A percentile compares a stretch with the other conserved stretches of the same genome.
Evolutionary conservation across 1,140 invertebrate genomes (phyloP).

Genomic region (Pogonus chalceus): DNA sequence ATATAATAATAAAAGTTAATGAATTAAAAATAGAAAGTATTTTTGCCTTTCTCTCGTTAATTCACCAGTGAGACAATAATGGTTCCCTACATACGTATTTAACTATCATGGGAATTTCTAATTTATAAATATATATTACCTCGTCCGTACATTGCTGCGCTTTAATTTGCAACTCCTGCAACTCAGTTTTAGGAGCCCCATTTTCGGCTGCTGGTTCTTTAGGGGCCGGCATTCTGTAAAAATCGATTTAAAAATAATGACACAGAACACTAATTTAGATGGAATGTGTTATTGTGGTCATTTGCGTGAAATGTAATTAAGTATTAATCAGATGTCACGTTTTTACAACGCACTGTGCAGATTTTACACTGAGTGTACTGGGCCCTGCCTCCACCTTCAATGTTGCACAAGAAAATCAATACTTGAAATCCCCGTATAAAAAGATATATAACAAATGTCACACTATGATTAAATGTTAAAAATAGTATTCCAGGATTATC

Average conservation of each 20-base stretch:
- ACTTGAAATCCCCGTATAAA: conserved; percentile 4
- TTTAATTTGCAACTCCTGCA: conserved; percentile 83
- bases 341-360: neutral
- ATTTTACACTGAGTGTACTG: neutral
- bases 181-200: conserved; percentile 70
- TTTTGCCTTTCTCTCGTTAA: no score
- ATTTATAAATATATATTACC: conserved; percentile 49
- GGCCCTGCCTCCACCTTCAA: conserved; percentile 3
- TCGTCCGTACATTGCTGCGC: conserved; percentile 84
- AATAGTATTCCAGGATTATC: no score
- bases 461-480: neutral
- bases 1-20: no score
- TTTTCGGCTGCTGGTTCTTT: conserved; percentile 50
- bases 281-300: neutral
- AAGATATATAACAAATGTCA: conserved; percentile 1
- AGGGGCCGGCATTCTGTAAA: conserved; percentile 8
- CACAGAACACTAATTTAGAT: neutral
- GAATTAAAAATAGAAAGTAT: no score
- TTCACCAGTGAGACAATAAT: no score
- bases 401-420: conserved; percentile 7
- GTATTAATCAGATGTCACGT: neutral
- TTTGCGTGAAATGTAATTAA: neutral
- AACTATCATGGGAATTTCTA: no score
- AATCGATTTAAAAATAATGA: neutral
- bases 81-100: no score